phyloP scores from a whole-genome alignment of 2,797 vertebrate genomes.

The Periophthalmus magnuspinnatus region DNA sequence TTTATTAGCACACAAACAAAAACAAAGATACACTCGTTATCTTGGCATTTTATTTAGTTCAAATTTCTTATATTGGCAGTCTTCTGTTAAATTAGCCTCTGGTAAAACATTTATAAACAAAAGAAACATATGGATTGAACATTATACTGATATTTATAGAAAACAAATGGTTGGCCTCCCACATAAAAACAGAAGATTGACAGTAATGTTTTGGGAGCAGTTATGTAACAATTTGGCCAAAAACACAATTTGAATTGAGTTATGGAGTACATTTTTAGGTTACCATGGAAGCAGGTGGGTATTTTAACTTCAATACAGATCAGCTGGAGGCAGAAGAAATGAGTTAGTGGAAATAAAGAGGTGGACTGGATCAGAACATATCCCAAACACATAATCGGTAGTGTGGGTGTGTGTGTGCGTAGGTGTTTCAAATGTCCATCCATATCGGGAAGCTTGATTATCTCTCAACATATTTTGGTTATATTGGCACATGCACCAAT shows the following conservation, averaged over 20 bases:
- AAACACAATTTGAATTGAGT: conserved; percentile 2
- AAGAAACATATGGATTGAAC: neutral
- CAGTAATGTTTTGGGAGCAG: conserved; percentile 1
- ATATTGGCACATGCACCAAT: neutral
- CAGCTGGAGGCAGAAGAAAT: neutral
- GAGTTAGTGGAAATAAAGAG: conserved; percentile 4
- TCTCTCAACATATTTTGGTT: neutral
- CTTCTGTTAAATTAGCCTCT: neutral
- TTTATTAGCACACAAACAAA: conserved; percentile 11
- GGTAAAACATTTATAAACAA: neutral
- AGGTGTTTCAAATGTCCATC: neutral
- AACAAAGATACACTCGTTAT: neutral
- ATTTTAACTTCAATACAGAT: conserved; percentile 2
- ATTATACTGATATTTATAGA: neutral
- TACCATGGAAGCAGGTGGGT: conserved; percentile 11
- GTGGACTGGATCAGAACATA: neutral
- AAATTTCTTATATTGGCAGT: neutral
- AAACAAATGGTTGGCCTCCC: neutral
- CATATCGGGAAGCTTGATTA: neutral
- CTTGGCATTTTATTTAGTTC: conserved; percentile 3
- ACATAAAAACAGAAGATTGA: neutral
- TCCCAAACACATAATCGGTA: neutral
- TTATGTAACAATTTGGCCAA: conserved; percentile 8
- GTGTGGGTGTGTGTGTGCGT: neutral
- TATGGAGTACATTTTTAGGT: neutral